Conservation (phyloP, 2,888 invertebrate genomes). For the Epinotia ramella region DNA sequence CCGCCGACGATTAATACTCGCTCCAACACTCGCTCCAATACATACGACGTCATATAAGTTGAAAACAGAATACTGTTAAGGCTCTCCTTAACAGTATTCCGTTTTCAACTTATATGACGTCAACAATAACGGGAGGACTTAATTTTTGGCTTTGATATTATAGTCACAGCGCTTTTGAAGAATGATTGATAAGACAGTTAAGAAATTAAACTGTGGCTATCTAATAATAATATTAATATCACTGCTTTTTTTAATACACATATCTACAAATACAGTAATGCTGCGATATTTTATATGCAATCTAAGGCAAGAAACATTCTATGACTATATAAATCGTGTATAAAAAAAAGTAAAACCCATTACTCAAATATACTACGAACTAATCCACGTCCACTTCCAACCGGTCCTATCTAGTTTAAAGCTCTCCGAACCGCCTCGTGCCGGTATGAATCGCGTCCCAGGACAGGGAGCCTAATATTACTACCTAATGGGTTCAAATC, state of each 20-base stretch:
- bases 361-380: slow-evolving; percentile 23
- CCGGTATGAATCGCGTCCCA: slow-evolving; percentile 56
- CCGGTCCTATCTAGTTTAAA: slow-evolving; percentile 55
- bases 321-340: slow-evolving; percentile 6
- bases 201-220: too few relatives aligned
- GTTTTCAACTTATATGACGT: too few relatives aligned
- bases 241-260: too few relatives aligned
- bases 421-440: slow-evolving; percentile 55
- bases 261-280: neutral
- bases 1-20: neutral
- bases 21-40: neutral
- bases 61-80: neutral
- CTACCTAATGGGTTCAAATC: neutral
- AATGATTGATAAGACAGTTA: too few relatives aligned
- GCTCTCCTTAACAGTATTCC: too few relatives aligned
- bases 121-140: neutral
- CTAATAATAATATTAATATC: too few relatives aligned
- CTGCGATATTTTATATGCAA: neutral
- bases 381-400: slow-evolving; percentile 52
- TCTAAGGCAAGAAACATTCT: neutral
- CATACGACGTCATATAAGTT: neutral
- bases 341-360: slow-evolving; percentile 22
- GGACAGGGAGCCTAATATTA: neutral
- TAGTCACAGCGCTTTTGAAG: too few relatives aligned
- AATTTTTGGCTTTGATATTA: neutral